Evolutionary conservation across 2,797 vertebrate genomes (phyloP).

Genomic region (Lemur catta): DNA sequence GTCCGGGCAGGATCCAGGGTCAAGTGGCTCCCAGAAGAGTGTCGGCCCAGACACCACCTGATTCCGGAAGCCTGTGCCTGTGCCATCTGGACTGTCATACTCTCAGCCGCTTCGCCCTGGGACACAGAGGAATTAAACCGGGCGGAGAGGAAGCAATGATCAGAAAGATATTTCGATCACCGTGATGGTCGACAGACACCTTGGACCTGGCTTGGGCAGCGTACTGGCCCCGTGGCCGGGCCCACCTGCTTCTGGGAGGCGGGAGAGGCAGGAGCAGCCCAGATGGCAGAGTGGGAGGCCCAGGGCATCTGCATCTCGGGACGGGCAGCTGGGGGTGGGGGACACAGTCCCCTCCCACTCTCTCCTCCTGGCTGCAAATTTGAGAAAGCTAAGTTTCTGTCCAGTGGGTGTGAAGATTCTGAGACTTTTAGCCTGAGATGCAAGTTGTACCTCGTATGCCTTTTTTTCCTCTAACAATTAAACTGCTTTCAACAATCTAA

Average conservation of each 20-base stretch:
- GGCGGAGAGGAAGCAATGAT: too few species aligned
- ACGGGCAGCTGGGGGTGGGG: neutral
- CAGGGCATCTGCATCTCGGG: neutral
- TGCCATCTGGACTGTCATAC: fast-evolving
- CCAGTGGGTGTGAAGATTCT: fast-evolving
- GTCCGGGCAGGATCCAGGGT: fast-evolving
- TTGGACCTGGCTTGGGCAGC: fast-evolving
- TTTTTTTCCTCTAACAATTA: neutral
- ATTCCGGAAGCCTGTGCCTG: fast-evolving
- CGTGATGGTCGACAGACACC: fast-evolving
- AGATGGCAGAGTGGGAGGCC: fast-evolving
- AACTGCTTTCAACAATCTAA: neutral
- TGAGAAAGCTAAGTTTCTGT: fast-evolving
- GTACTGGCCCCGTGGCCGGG: fast-evolving
- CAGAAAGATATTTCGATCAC: fast-evolving
- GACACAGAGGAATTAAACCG: fast-evolving
- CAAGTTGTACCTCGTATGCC: fast-evolving
- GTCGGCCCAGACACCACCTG: fast-evolving
- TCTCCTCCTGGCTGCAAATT: neutral
- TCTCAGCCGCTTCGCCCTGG: fast-evolving
- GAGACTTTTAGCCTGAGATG: fast-evolving
- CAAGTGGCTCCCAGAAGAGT: neutral
- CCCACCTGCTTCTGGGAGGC: neutral
- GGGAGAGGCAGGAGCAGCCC: neutral
- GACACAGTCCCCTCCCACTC: neutral